These are phyloP conservation scores for Geococcyx californianus DNA, from an alignment of 2,113 vertebrate species.

Conservation along the genomic window DNA sequence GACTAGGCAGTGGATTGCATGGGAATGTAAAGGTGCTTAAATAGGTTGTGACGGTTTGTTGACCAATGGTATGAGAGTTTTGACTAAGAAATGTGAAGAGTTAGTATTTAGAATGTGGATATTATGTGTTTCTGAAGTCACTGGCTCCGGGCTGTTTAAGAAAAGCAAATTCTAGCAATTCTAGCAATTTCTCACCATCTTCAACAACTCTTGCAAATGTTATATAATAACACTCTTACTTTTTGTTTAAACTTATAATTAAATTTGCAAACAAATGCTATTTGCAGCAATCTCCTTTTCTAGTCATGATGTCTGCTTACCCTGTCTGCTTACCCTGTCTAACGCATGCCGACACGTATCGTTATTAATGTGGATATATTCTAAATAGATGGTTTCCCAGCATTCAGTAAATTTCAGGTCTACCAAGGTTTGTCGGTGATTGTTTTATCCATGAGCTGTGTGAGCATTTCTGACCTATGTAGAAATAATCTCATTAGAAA, in stretches of 20 bases:
- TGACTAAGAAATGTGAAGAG: not conserved
- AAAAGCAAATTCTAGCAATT: not conserved
- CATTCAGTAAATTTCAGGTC: not conserved
- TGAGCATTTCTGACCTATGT: not conserved
- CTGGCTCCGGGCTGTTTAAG: not conserved
- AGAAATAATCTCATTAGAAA: not conserved
- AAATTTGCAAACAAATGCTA: not conserved
- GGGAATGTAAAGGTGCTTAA: not conserved
- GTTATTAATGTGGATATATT: not conserved
- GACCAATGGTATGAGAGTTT: not conserved
- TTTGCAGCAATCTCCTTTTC: not conserved
- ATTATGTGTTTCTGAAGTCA: not conserved
- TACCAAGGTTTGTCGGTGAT: not conserved
- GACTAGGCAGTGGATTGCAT: fast-evolving
- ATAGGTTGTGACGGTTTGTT: not conserved
- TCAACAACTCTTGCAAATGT: not conserved
- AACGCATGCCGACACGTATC: not conserved
- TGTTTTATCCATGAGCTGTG: not conserved
- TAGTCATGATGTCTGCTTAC: not conserved
- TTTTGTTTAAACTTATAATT: not conserved
- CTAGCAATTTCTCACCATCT: not conserved
- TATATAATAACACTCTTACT: not conserved
- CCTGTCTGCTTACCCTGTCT: not conserved
- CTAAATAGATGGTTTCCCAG: not conserved
- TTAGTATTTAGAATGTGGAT: not conserved